Conservation (phyloP, 2,113 vertebrate genomes). For the Brachirus orientalis region DNA sequence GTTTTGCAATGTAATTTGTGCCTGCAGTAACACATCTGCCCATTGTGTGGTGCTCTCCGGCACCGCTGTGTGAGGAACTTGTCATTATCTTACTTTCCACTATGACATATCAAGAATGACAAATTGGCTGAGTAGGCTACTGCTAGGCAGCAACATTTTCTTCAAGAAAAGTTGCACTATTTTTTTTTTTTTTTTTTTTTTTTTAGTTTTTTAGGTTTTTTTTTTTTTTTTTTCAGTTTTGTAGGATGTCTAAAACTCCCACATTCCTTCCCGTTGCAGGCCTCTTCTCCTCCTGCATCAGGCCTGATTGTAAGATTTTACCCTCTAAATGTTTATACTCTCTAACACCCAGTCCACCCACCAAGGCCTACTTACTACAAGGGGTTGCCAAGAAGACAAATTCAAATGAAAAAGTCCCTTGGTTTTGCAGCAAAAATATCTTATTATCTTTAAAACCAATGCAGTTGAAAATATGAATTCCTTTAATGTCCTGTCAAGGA, state of each 20-base stretch:
- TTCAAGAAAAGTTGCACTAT: slow-evolving; percentile 17
- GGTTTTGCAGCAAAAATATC: slow-evolving; percentile 6
- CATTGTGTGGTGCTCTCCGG: slow-evolving; percentile 68
- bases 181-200: background rate
- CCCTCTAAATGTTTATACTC: slow-evolving; percentile 51
- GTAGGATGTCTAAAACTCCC: slow-evolving; percentile 55
- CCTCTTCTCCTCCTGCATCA: slow-evolving; percentile 79
- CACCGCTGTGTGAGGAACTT: slow-evolving; percentile 25
- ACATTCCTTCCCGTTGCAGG: slow-evolving; percentile 75
- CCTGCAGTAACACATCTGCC: slow-evolving; percentile 69
- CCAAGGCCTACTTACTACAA: slow-evolving; percentile 54
- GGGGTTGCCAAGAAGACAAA: slow-evolving; percentile 53
- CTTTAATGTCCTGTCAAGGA: background rate
- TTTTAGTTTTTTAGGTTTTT: slow-evolving; percentile 8
- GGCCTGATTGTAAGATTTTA: slow-evolving; percentile 80
- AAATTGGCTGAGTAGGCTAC: slow-evolving; percentile 34
- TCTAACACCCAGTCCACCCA: slow-evolving; percentile 66
- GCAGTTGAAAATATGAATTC: background rate
- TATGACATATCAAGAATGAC: slow-evolving; percentile 26
- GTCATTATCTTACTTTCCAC: slow-evolving; percentile 20
- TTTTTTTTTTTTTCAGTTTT: slow-evolving; percentile 34
- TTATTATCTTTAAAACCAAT: slow-evolving; percentile 1
- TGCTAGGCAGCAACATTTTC: slow-evolving; percentile 32
- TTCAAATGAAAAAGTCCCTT: background rate
- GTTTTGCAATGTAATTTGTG: slow-evolving; percentile 60